Percentiles rank a stretch among this genome's conserved stretches.
Evolutionary conservation across 2,797 vertebrate genomes (phyloP).

Genomic region (Crenuchus spilurus): DNA sequence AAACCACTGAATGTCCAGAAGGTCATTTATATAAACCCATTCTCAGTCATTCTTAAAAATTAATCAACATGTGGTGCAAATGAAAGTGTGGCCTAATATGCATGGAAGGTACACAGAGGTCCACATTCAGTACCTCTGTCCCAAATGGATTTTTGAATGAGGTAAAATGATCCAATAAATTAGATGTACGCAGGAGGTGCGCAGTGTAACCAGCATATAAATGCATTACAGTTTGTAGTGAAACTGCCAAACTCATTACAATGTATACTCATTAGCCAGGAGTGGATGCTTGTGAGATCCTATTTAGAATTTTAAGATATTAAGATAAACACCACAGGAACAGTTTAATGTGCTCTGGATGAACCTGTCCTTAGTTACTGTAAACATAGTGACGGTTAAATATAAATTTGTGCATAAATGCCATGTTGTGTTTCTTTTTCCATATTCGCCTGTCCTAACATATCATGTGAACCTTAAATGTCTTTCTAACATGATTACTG

Average conservation of each 20-base stretch:
- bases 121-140: slow-evolving; percentile 23
- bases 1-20: too few relatives aligned
- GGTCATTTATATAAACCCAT: too few relatives aligned
- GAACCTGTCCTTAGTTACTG: too few relatives aligned
- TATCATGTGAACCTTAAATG: background rate
- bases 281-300: background rate
- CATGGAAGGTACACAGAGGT: too few relatives aligned
- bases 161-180: background rate
- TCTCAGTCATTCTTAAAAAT: too few relatives aligned
- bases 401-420: too few relatives aligned
- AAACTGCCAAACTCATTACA: background rate
- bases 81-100: too few relatives aligned
- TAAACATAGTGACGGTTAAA: too few relatives aligned
- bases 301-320: background rate
- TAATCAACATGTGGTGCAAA: too few relatives aligned
- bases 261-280: background rate
- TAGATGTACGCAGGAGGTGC: background rate
- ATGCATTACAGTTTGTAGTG: background rate
- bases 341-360: too few relatives aligned
- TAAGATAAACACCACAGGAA: too few relatives aligned
- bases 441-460: background rate
- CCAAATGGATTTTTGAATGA: slow-evolving; percentile 26
- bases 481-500: background rate
- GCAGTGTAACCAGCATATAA: background rate
- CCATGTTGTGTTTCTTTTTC: too few relatives aligned